These are phyloP conservation scores for Berghia stephanieae DNA, from an alignment of 1,140 invertebrate species.

Conservation along the genomic window DNA sequence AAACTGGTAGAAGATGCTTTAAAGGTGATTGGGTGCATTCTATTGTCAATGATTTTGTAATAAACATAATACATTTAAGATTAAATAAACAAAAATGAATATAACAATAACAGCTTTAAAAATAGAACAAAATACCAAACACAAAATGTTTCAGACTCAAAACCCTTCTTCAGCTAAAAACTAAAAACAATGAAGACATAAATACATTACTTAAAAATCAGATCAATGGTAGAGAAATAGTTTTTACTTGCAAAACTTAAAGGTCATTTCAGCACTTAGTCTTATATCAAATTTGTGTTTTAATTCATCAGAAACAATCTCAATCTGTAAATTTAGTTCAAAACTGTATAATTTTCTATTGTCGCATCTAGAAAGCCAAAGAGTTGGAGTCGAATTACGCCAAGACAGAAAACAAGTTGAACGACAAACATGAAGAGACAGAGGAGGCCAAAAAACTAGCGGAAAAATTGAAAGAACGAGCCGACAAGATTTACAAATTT, in stretches of 20 bases:
- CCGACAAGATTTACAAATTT: conserved; percentile 47
- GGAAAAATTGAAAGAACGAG: conserved; percentile 70
- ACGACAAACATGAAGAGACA: conserved; percentile 73
- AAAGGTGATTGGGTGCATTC: conserved; percentile 3
- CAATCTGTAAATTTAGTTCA: too few species aligned
- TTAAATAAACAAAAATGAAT: too few species aligned
- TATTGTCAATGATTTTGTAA: background rate
- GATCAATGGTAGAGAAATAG: too few species aligned
- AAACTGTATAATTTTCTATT: background rate
- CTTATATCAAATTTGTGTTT: too few species aligned
- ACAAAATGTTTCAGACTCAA: too few species aligned
- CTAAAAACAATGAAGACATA: background rate
- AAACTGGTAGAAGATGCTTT: conserved; percentile 47
- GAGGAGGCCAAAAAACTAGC: conserved; percentile 77
- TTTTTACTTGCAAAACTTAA: too few species aligned
- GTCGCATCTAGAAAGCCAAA: conserved; percentile 55
- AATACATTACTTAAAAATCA: too few species aligned
- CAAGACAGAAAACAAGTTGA: conserved; percentile 72
- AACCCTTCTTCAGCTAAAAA: background rate
- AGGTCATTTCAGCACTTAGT: too few species aligned
- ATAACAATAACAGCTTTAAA: too few species aligned
- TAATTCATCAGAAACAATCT: too few species aligned
- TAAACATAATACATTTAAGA: background rate
- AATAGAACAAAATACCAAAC: too few species aligned
- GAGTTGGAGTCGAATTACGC: conserved; percentile 72